phyloP scores from a whole-genome alignment of 2,797 vertebrate genomes.

The Merluccius polli region DNA sequence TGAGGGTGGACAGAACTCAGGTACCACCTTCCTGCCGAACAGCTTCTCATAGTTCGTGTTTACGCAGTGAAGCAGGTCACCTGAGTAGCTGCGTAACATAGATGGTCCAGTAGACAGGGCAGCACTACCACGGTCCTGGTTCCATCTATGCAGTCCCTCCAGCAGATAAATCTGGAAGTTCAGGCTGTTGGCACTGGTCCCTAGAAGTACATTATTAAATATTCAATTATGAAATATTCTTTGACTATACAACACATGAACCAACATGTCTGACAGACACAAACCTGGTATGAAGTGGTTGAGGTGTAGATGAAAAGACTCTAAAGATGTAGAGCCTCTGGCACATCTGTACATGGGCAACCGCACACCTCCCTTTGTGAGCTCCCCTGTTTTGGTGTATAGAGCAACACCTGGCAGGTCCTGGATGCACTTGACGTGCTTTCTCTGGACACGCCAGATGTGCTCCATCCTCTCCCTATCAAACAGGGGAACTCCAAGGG shows the following conservation, averaged over 20 bases:
- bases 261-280: neutral
- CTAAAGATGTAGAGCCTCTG: slow-evolving; percentile 27
- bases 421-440: slow-evolving; percentile 29
- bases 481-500: slow-evolving; percentile 25
- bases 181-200: slow-evolving; percentile 25
- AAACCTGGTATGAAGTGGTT: slow-evolving; percentile 29
- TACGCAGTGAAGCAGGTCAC: slow-evolving; percentile 14
- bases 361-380: slow-evolving; percentile 22
- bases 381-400: slow-evolving; percentile 7
- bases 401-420: slow-evolving; percentile 22
- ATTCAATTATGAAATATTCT: slow-evolving; percentile 3
- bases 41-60: slow-evolving; percentile 20
- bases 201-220: slow-evolving; percentile 10
- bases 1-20: slow-evolving; percentile 13
- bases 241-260: neutral
- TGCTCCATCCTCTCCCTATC: slow-evolving; percentile 20
- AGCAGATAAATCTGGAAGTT: slow-evolving; percentile 27
- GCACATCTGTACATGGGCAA: slow-evolving; percentile 15
- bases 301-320: neutral
- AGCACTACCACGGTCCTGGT: slow-evolving; percentile 19
- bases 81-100: slow-evolving; percentile 11
- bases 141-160: slow-evolving; percentile 26
- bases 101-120: slow-evolving; percentile 11
- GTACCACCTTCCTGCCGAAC: slow-evolving; percentile 19
- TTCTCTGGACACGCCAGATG: slow-evolving; percentile 27